Percentiles rank a stretch among this genome's conserved stretches.
Evolutionary conservation across 2,113 vertebrate species (phyloP).

Genomic region (Poicephalus meyeri): DNA sequence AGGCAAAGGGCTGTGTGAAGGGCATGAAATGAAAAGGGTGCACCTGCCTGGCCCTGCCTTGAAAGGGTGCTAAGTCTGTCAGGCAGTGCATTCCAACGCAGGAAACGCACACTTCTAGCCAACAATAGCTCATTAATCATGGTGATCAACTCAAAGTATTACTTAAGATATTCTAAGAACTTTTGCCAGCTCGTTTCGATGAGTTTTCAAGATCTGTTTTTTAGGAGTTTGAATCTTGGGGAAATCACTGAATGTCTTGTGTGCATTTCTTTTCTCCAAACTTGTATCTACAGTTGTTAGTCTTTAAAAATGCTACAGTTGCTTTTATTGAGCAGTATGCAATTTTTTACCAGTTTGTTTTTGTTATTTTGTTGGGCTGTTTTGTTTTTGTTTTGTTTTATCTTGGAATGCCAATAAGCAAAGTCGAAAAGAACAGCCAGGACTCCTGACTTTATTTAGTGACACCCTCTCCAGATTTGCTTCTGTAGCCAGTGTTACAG

Average conservation of each 20-base stretch:
- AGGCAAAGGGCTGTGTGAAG: fast-evolving
- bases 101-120: not conserved
- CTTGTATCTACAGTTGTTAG: not conserved
- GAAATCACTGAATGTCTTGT: fast-evolving
- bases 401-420: not conserved
- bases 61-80: not conserved
- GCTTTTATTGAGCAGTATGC: not conserved
- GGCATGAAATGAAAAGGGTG: not conserved
- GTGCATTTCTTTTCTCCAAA: not conserved
- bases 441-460: not conserved
- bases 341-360: not conserved
- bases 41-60: not conserved
- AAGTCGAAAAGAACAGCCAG: not conserved
- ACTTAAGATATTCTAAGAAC: not conserved
- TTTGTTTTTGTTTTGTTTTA: not conserved
- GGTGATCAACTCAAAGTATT: fast-evolving
- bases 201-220: not conserved
- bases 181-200: not conserved
- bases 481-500: not conserved
- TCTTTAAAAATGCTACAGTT: not conserved
- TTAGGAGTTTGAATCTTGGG: not conserved
- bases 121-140: not conserved
- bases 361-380: not conserved
- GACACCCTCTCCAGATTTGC: not conserved
- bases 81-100: fast-evolving